phyloP scores from a whole-genome alignment of 2,113 vertebrate genomes.

The Tylochromis polylepis region DNA sequence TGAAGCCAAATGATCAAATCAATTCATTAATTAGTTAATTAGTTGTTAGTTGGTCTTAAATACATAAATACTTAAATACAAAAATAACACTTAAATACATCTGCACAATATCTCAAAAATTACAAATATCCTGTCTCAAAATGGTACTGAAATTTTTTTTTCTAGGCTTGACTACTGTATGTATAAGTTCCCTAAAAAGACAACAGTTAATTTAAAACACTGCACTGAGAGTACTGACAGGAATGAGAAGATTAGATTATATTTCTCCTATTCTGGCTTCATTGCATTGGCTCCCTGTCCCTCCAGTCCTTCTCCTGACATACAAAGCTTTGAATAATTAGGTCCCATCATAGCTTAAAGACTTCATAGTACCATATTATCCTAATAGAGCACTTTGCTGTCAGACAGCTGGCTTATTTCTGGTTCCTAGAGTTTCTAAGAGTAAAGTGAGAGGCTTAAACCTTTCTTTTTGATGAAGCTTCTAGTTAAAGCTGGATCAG shows the following conservation, averaged over 20 bases:
- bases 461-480: neutral
- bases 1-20: neutral
- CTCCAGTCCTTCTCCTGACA: neutral
- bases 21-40: neutral
- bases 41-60: neutral
- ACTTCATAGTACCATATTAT: neutral
- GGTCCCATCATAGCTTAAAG: neutral
- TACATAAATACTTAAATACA: neutral
- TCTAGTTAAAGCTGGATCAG: neutral
- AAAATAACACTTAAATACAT: neutral
- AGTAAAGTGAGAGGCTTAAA: neutral
- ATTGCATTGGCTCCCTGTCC: neutral
- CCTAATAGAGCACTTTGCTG: neutral
- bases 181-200: too few relatives aligned
- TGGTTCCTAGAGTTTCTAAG: neutral
- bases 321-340: neutral
- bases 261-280: neutral
- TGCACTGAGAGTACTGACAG: too few relatives aligned
- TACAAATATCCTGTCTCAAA: too few relatives aligned
- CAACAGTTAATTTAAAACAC: too few relatives aligned
- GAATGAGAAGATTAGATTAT: neutral
- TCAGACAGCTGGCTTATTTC: neutral
- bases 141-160: too few relatives aligned
- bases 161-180: too few relatives aligned
- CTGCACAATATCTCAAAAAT: neutral